Conservation (phyloP, 2,888 invertebrate species). For the Anaspis maculata region DNA sequence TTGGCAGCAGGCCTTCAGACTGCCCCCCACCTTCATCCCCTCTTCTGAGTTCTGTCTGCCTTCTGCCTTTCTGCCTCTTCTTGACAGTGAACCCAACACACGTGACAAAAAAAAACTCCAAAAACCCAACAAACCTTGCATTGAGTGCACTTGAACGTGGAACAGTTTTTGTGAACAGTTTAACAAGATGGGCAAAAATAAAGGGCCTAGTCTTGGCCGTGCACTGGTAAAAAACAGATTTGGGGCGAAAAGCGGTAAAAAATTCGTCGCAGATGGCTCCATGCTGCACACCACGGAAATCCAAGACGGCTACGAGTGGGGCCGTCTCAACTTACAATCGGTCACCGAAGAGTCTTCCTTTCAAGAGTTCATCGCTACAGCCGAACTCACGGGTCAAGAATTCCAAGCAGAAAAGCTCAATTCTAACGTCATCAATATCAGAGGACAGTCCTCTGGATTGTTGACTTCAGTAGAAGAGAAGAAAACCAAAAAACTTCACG, state of each 20-base stretch:
- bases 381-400: conserved; percentile 88
- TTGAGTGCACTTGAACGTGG: too few relatives aligned
- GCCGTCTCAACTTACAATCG: conserved; percentile 79
- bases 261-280: conserved; percentile 61
- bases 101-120: too few relatives aligned
- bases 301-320: conserved; percentile 88
- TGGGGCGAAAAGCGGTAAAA: conserved; percentile 52
- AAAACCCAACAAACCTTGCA: too few relatives aligned
- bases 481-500: conserved; percentile 47
- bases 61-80: too few relatives aligned
- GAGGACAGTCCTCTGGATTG: too few relatives aligned
- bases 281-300: conserved; percentile 83
- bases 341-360: conserved; percentile 94
- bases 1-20: too few relatives aligned
- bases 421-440: conserved; percentile 47
- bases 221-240: conserved; percentile 70
- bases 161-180: too few relatives aligned
- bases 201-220: conserved; percentile 58
- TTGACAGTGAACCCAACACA: too few relatives aligned
- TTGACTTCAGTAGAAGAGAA: conserved; percentile 51
- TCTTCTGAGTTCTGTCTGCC: too few relatives aligned
- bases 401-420: conserved; percentile 89
- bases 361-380: conserved; percentile 92
- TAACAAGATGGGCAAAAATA: conserved; percentile 68
- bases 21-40: too few relatives aligned